Evolutionary conservation across 2,888 invertebrate genomes (phyloP).

Genomic region (Lasioglossum malachurum): DNA sequence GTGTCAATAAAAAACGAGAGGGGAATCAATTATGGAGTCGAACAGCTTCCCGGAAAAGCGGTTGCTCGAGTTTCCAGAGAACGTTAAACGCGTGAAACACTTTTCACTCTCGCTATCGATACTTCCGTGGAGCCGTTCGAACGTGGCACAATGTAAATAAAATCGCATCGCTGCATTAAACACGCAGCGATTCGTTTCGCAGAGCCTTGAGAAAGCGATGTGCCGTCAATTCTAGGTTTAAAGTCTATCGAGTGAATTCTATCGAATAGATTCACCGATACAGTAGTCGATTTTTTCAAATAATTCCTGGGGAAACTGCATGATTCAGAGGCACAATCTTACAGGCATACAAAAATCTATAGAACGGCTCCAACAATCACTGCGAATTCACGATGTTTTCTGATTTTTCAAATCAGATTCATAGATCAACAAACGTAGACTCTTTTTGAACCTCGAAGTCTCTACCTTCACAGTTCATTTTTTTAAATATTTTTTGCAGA

Average conservation of each 20-base stretch:
- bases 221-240: neutral
- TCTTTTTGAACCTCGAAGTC: too few relatives aligned
- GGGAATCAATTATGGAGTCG: neutral
- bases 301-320: neutral
- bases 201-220: neutral
- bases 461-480: too few relatives aligned
- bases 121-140: neutral
- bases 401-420: too few relatives aligned
- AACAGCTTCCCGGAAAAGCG: neutral
- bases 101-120: slow-evolving; percentile 30
- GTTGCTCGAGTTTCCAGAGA: neutral
- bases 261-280: neutral
- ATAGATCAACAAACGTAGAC: too few relatives aligned
- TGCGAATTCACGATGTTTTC: too few relatives aligned
- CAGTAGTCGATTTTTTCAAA: neutral
- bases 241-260: neutral
- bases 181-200: neutral
- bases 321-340: too few relatives aligned
- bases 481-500: neutral
- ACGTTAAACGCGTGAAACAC: slow-evolving; percentile 15
- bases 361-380: neutral
- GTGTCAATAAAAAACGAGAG: neutral
- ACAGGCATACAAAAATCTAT: neutral
- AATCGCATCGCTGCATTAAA: slow-evolving; percentile 23
- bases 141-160: neutral